Evolutionary conservation across 2,888 invertebrate genomes (phyloP).

Genomic region (Dolomedes plantarius): DNA sequence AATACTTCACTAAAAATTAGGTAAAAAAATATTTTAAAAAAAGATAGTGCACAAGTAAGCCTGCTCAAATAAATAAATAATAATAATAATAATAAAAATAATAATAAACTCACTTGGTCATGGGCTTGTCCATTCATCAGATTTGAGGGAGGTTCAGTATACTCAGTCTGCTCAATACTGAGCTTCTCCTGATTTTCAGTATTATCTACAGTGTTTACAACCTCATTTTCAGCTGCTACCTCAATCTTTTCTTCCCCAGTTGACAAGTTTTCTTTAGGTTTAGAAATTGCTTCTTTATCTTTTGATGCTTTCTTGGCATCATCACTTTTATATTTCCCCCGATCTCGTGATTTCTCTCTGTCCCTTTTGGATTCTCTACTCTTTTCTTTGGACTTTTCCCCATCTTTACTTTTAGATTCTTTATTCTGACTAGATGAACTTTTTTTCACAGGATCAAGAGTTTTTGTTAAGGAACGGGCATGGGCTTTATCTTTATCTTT

Average conservation of each 20-base stretch:
- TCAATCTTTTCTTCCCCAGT: conserved; percentile 72
- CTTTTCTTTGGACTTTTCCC: conserved; percentile 57
- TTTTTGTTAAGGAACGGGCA: conserved; percentile 45
- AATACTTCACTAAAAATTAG: too few relatives aligned
- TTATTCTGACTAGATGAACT: conserved; percentile 27
- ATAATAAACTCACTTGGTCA: conserved; percentile 28
- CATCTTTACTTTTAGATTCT: conserved; percentile 39
- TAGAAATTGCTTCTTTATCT: conserved; percentile 69
- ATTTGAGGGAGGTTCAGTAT: conserved; percentile 32
- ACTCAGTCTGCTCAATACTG: background rate
- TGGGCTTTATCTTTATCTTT: conserved; percentile 58
- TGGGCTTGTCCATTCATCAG: conserved; percentile 46
- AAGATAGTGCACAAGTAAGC: too few relatives aligned
- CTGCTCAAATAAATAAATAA: too few relatives aligned
- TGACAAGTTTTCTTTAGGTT: conserved; percentile 60
- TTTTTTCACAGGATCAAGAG: conserved; percentile 55
- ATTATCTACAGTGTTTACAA: conserved; percentile 60
- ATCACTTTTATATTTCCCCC: conserved; percentile 46
- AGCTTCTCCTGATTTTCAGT: conserved; percentile 18
- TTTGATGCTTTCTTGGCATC: conserved; percentile 57
- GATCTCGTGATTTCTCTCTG: conserved; percentile 57
- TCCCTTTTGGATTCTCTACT: conserved; percentile 46
- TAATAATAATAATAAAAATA: too few relatives aligned
- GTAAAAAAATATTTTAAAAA: too few relatives aligned
- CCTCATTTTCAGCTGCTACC: conserved; percentile 74